phyloP scores from a whole-genome alignment of 2,113 vertebrate species.

The Monopterus albus region DNA sequence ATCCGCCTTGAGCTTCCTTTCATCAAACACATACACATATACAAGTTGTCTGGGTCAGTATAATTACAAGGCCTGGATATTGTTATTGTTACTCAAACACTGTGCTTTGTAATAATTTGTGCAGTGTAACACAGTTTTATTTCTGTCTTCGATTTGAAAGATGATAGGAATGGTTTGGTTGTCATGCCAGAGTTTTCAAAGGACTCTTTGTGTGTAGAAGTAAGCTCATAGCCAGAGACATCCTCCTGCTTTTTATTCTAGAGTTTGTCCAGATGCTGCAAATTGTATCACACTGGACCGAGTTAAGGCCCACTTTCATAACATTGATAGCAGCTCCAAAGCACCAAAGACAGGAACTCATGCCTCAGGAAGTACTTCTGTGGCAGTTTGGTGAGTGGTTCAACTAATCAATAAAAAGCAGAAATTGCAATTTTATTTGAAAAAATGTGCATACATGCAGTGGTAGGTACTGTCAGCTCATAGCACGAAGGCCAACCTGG shows the following conservation, averaged over 20 bases:
- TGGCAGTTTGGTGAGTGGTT: not conserved
- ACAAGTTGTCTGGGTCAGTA: conserved; percentile 35
- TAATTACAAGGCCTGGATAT: conserved; percentile 56
- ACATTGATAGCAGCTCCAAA: conserved; percentile 44
- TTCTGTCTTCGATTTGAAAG: conserved; percentile 67
- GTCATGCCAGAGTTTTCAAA: conserved; percentile 76
- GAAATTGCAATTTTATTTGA: not conserved
- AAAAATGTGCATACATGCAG: too few species aligned
- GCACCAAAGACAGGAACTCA: not conserved
- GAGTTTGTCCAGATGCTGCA: conserved; percentile 79
- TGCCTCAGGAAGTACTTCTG: not conserved
- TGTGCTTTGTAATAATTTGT: conserved; percentile 54
- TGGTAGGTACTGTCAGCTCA: too few species aligned
- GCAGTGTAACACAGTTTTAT: conserved; percentile 63
- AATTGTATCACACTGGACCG: conserved; percentile 76
- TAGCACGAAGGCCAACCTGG: too few species aligned
- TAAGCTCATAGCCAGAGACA: conserved; percentile 73
- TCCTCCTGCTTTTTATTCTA: conserved; percentile 75
- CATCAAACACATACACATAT: conserved; percentile 5
- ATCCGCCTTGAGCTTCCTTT: conserved; percentile 32
- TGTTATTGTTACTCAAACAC: conserved; percentile 50
- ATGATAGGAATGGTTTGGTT: conserved; percentile 75
- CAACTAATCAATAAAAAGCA: not conserved
- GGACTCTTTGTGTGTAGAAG: conserved; percentile 77
- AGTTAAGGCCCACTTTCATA: conserved; percentile 67